Conservation (phyloP, 2,797 vertebrate species). For the Eidolon dupreanum region DNA sequence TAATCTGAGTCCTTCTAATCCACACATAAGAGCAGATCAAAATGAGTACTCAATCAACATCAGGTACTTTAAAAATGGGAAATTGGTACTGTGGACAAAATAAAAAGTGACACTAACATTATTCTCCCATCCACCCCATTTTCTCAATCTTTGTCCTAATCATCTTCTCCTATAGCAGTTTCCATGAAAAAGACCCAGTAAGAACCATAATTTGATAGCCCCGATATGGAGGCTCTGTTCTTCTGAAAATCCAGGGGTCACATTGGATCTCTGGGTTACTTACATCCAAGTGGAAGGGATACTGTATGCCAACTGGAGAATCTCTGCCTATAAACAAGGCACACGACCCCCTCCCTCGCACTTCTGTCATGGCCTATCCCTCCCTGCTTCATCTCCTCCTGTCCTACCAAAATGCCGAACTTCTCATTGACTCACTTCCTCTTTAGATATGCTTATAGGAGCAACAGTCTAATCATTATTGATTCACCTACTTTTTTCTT, state of each 20-base stretch:
- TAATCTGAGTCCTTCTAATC: background rate
- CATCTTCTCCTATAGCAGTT: background rate
- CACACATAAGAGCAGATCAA: background rate
- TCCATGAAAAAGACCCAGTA: background rate
- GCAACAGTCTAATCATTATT: background rate
- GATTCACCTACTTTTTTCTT: background rate
- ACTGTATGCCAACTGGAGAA: accelerated
- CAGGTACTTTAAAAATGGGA: background rate
- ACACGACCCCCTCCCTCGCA: no score
- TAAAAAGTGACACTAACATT: background rate
- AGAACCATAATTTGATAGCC: background rate
- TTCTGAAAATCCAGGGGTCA: background rate
- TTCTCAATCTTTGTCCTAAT: background rate
- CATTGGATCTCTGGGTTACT: background rate
- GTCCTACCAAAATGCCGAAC: background rate
- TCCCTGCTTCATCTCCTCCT: background rate
- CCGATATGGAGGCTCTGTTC: background rate
- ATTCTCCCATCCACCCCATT: background rate
- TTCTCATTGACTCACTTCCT: background rate
- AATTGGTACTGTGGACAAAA: background rate
- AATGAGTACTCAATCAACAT: background rate
- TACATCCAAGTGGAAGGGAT: background rate
- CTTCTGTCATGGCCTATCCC: background rate
- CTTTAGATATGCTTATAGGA: background rate
- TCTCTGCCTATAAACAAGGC: no score